These are phyloP conservation scores for Coptodon bakossiorum DNA, from an alignment of 2,113 vertebrate species.

Conservation along the genomic window DNA sequence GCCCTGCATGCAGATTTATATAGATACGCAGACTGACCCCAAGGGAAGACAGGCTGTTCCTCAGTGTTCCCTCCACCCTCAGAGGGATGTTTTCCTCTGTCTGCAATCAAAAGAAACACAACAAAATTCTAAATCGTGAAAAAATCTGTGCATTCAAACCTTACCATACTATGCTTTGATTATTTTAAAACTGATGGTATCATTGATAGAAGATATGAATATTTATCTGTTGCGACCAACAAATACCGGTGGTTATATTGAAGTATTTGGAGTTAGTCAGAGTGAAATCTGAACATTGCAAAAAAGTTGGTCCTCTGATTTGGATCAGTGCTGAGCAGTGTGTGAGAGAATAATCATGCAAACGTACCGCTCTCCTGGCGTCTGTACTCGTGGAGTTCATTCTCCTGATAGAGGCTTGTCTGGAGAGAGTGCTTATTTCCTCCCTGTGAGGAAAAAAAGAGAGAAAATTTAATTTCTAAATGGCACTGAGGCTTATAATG, in stretches of 20 bases:
- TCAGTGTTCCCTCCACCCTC: conserved; percentile 76
- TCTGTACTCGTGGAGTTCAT: conserved; percentile 79
- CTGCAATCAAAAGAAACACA: conserved; percentile 45
- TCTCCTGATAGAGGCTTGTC: conserved; percentile 85
- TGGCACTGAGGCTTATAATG: not conserved
- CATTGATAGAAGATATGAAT: not conserved
- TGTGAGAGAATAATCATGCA: not conserved
- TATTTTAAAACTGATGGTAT: rapidly evolving
- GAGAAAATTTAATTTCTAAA: not conserved
- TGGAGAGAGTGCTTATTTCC: conserved; percentile 82
- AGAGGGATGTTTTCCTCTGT: conserved; percentile 76
- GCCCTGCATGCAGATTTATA: conserved; percentile 24
- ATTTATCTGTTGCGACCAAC: not conserved
- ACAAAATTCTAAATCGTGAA: not conserved
- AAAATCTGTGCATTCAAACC: not conserved
- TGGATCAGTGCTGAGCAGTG: not conserved
- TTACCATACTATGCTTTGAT: too few relatives aligned
- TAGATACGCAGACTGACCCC: conserved; percentile 70
- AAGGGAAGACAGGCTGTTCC: conserved; percentile 85
- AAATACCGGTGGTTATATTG: rapidly evolving
- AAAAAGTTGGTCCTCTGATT: not conserved
- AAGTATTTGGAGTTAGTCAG: not conserved
- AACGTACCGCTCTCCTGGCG: conserved; percentile 71
- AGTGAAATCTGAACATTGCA: not conserved
- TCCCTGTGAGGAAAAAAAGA: conserved; percentile 66